Conservation (phyloP, 2,797 vertebrate genomes). For the Notoglanidium macrostoma region DNA sequence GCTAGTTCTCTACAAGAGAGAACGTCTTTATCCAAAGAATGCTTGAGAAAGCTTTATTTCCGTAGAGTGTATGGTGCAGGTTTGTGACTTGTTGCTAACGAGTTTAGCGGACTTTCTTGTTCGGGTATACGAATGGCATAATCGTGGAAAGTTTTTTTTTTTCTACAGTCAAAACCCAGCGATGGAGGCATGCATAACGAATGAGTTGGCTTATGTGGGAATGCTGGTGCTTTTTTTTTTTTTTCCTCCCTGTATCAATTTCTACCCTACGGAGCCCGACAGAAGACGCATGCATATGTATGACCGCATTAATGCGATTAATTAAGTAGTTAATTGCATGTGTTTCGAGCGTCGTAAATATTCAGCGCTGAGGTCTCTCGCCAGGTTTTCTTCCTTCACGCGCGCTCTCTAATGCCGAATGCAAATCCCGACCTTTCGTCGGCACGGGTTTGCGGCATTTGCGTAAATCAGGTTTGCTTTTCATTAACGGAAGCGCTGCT, state of each 20-base stretch:
- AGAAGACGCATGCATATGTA: conserved; percentile 76
- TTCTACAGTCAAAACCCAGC: background rate
- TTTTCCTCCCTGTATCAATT: background rate
- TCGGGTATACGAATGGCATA: background rate
- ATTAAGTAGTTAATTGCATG: conserved; percentile 79
- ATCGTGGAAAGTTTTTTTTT: background rate
- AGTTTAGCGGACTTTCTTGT: background rate
- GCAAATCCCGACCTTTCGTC: conserved; percentile 69
- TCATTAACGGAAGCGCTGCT: conserved; percentile 51
- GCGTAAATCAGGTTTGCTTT: conserved; percentile 61
- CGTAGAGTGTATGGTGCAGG: background rate
- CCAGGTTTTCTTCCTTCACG: conserved; percentile 54
- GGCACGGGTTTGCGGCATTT: conserved; percentile 55
- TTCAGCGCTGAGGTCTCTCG: conserved; percentile 65
- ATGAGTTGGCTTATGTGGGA: background rate
- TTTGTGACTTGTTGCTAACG: background rate
- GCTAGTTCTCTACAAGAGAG: background rate
- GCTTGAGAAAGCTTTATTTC: background rate
- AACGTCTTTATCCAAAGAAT: background rate
- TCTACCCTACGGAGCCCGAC: conserved; percentile 69
- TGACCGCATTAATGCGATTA: conserved; percentile 76
- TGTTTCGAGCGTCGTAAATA: conserved; percentile 77
- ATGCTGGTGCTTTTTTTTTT: background rate
- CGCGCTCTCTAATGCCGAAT: conserved; percentile 48
- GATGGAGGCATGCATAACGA: background rate